phyloP scores from a whole-genome alignment of 2,797 vertebrate genomes.

The Onychomys arenicola region DNA sequence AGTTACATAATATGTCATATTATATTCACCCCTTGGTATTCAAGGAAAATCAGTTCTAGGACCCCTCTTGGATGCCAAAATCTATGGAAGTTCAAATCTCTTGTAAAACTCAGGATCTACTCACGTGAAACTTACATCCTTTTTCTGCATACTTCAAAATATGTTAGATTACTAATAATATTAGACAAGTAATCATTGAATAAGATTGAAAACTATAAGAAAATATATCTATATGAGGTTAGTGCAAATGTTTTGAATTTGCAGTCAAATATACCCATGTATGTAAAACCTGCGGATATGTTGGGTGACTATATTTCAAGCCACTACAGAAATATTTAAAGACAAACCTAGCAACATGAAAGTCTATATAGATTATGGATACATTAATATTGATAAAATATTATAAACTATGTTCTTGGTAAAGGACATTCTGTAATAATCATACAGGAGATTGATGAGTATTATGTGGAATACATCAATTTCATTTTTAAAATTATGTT shows the following conservation, averaged over 20 bases:
- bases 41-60: not conserved
- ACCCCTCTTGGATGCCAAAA: not conserved
- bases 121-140: not conserved
- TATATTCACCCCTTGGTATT: not conserved
- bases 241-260: not conserved
- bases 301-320: not conserved
- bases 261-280: not conserved
- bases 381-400: not conserved
- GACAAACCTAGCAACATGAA: not conserved
- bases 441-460: not conserved
- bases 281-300: not conserved
- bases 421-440: not conserved
- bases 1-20: not conserved
- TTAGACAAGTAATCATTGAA: not conserved
- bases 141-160: not conserved
- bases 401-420: not conserved
- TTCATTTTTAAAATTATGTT: not conserved
- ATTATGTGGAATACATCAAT: not conserved
- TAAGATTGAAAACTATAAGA: not conserved
- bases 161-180: not conserved
- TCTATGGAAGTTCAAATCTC: not conserved
- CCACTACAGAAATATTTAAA: not conserved
- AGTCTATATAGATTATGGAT: not conserved
- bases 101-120: not conserved
- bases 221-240: not conserved